Percentiles rank a stretch among this genome's conserved stretches.
Evolutionary conservation across 1,140 invertebrate genomes (phyloP).

Genomic region (Mamestra configurata): DNA sequence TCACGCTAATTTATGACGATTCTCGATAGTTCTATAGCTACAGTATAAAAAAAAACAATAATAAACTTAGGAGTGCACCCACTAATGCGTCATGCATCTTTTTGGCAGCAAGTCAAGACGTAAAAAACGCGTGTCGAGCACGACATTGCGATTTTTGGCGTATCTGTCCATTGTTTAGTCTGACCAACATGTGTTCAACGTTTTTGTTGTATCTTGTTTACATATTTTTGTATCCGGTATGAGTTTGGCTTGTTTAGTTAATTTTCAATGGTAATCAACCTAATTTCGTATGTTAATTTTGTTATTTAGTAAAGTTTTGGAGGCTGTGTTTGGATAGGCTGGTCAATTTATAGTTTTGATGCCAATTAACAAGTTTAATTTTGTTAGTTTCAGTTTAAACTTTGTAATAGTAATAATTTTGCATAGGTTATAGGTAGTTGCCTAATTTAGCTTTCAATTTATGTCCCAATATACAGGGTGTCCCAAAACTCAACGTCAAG

Average conservation of each 20-base stretch:
- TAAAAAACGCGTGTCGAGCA: conserved; percentile 33
- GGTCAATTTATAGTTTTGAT: conserved; percentile 13
- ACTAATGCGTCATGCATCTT: conserved; percentile 11
- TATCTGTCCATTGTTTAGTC: conserved; percentile 31
- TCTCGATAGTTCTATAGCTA: conserved; percentile 30
- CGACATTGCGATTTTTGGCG: conserved; percentile 36
- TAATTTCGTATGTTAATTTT: conserved; percentile 32
- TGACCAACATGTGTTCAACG: conserved; percentile 18
- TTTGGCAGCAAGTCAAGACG: conserved; percentile 35
- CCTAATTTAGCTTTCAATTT: too few species aligned
- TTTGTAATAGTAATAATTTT: background rate
- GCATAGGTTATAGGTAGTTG: too few species aligned
- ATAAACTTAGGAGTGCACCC: conserved; percentile 12
- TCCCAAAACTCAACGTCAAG: too few species aligned
- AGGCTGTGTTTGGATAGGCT: conserved; percentile 1
- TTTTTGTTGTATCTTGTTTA: conserved; percentile 15
- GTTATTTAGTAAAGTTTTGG: conserved; percentile 13
- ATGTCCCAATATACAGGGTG: too few species aligned
- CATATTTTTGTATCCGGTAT: conserved; percentile 16
- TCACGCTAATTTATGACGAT: conserved; percentile 15
- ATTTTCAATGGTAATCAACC: conserved; percentile 28
- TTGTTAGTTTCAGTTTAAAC: background rate
- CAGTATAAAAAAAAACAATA: conserved; percentile 5
- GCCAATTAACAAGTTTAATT: conserved; percentile 9
- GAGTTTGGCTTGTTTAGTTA: conserved; percentile 13